Percentiles rank a stretch among this genome's conserved stretches.
Conservation (phyloP, 2,888 invertebrate species). For the Pachymerium ferrugineum region DNA sequence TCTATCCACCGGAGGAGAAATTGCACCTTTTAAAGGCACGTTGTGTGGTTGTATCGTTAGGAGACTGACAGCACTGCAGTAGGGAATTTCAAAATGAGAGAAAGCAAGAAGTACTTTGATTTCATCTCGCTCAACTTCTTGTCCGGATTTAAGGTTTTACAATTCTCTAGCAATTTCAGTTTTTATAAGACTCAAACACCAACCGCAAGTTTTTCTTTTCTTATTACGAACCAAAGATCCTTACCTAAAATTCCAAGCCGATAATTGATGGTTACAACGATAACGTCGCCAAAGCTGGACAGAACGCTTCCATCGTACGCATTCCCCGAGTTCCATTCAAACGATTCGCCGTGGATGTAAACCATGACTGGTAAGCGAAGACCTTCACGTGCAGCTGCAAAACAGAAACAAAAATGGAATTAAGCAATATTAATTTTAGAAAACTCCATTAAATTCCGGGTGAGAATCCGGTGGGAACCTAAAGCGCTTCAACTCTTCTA, state of each 20-base stretch:
- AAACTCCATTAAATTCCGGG: neutral
- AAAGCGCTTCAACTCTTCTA: too few species aligned
- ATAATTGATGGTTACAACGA: conserved; percentile 55
- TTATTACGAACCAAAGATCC: too few species aligned
- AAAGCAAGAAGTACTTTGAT: too few species aligned
- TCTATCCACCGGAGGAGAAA: neutral
- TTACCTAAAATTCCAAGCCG: conserved; percentile 53
- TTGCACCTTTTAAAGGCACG: neutral
- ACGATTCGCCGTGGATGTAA: conserved; percentile 91
- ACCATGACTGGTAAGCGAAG: conserved; percentile 65
- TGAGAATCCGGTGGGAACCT: too few species aligned
- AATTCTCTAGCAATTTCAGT: too few species aligned
- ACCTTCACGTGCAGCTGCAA: conserved; percentile 34
- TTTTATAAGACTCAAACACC: too few species aligned
- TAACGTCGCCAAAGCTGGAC: conserved; percentile 69
- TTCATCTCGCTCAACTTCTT: too few species aligned
- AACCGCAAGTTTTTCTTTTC: too few species aligned
- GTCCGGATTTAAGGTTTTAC: too few species aligned
- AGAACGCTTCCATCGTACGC: conserved; percentile 93
- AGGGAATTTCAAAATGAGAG: too few species aligned
- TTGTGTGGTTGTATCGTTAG: too few species aligned
- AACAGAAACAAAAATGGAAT: neutral
- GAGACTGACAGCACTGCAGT: too few species aligned
- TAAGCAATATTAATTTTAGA: neutral
- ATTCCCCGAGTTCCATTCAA: conserved; percentile 95